Evolutionary conservation across 2,113 vertebrate species (phyloP).

Genomic region (Isurus oxyrinchus): DNA sequence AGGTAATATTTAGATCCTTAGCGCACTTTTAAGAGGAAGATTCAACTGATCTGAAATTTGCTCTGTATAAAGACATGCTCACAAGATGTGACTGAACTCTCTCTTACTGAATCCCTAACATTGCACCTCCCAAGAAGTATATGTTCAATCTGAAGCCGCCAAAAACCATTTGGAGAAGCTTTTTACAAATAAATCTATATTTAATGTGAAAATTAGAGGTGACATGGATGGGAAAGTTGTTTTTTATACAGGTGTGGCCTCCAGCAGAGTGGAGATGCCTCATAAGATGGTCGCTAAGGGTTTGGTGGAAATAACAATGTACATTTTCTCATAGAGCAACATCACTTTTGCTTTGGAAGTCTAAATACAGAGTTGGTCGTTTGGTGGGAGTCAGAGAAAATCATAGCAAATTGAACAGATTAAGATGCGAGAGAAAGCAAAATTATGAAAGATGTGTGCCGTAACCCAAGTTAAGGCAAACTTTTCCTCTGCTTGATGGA

Average conservation of each 20-base stretch:
- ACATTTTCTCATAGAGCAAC: not conserved
- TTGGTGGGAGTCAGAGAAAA: not conserved
- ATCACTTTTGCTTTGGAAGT: not conserved
- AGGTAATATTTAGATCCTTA: not conserved
- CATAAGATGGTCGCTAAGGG: not conserved
- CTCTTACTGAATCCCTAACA: not conserved
- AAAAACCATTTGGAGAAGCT: not conserved
- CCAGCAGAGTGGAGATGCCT: not conserved
- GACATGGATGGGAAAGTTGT: not conserved
- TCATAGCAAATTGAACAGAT: not conserved
- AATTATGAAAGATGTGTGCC: not conserved
- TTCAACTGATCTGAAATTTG: not conserved
- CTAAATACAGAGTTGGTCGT: not conserved
- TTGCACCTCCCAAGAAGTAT: not conserved
- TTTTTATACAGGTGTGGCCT: not conserved
- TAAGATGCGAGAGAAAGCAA: not conserved
- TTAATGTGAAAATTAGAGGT: not conserved
- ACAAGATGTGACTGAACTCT: not conserved
- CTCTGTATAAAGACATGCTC: not conserved
- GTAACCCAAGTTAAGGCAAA: not conserved
- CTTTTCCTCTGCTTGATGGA: not conserved
- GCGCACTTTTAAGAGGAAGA: not conserved
- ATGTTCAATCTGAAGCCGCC: not conserved
- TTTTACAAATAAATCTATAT: not conserved
- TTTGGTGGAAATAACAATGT: not conserved